Base-by-base conservation (phyloP, 2,888 invertebrate genomes). In the Myathropa florea region DNA sequence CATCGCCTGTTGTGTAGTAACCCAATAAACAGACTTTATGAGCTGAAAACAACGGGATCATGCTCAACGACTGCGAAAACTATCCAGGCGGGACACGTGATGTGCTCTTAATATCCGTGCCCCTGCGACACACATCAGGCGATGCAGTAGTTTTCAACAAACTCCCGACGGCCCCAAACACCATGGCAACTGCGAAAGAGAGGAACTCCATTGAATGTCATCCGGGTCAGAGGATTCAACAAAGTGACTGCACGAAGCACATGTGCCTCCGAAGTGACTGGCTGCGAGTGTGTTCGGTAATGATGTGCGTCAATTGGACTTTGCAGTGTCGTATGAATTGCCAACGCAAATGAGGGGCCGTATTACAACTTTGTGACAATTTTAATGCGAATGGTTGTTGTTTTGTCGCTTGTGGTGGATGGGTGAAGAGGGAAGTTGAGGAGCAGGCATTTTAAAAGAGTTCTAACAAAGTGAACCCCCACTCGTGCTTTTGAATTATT, bases 1-100 rank as follows among this genome's bases (percentile, higher is more conserved):
- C 33, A 21, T 39, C 64, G 39, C 64, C 73, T 65, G 75, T 75
- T 65, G 73, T 65, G 14, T 21, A 26, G 18, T 28, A 55, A 18
- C 10, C 57, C 33, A 73, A 73, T 64, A 64, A 73, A 73, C 6
- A 28, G 21, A 65, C 10, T 65, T 39, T 39, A 65, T 57, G 57
- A 75, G 55, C 64, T 73, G 55, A 33, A 63, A 57, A 57, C 61
- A 10, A 46, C 10, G 7, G 71, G 46, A 46, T 46, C 14, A 24
- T 53, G 14, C 33, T 12, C 33, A 24, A 73, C 1, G 24, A 46
- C 46, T 61, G n/a, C 18, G 36, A 36, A 23, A 36, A 9, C 46
- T 46, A 46, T 46, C 46, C 46, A 18, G 46, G 18, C 46, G 46
- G 7, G 39, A n/a, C 39, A n/a, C n/a, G 18, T 46, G 39, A 46